Evolutionary conservation across 2,888 invertebrate species (phyloP).

Genomic region (Pterostichus madidus): DNA sequence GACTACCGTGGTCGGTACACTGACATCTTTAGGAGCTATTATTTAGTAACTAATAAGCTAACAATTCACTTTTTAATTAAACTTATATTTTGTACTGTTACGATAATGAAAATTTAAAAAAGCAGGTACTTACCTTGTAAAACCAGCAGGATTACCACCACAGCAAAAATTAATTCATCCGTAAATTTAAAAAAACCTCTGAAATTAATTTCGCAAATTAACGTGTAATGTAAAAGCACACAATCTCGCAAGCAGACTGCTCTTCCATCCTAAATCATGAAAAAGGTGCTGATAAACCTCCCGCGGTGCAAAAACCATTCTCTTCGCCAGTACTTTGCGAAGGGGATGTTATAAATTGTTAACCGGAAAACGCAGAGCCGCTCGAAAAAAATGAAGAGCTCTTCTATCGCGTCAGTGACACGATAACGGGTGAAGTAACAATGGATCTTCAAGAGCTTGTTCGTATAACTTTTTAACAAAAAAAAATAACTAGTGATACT

Average conservation of each 20-base stretch:
- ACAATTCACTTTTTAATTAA: no score
- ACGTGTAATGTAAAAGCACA: constrained; percentile 17
- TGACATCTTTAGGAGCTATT: no score
- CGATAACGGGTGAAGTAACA: constrained; percentile 10
- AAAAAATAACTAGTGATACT: not conserved
- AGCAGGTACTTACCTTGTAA: no score
- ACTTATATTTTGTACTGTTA: no score
- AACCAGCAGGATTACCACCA: no score
- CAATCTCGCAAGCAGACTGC: not conserved
- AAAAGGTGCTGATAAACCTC: constrained; percentile 41
- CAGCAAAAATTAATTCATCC: not conserved
- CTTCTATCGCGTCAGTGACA: not conserved
- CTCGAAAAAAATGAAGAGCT: constrained; percentile 40
- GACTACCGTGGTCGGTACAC: no score
- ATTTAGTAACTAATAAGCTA: no score
- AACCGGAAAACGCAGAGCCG: constrained; percentile 20
- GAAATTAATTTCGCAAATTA: constrained; percentile 32
- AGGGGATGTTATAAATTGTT: constrained; percentile 29
- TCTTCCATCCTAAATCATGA: not conserved
- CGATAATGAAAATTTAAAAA: no score
- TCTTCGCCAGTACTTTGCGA: not conserved
- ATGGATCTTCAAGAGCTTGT: not conserved
- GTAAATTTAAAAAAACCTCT: constrained; percentile 2
- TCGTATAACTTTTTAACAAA: not conserved
- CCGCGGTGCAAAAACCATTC: constrained; percentile 9